Evolutionary conservation across 2,113 vertebrate genomes (phyloP).

Genomic region (Piaya cayana): DNA sequence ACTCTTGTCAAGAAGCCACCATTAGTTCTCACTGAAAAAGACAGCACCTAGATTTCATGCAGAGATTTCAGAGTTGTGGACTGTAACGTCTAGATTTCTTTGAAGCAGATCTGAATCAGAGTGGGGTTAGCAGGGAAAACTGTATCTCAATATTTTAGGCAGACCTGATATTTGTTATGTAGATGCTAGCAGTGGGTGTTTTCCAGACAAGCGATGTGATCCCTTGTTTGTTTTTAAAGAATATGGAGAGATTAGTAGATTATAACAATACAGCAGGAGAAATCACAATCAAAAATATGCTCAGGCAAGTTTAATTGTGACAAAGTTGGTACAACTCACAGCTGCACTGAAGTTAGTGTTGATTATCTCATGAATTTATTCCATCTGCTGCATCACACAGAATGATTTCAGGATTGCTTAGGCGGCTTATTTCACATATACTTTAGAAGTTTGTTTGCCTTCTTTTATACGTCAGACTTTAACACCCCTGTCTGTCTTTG

Average conservation of each 20-base stretch:
- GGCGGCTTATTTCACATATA: background rate
- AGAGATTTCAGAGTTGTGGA: background rate
- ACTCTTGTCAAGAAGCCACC: background rate
- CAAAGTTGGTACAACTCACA: background rate
- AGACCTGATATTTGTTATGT: background rate
- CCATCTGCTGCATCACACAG: background rate
- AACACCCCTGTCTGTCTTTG: conserved; percentile 46
- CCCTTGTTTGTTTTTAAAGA: background rate
- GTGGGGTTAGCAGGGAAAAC: background rate
- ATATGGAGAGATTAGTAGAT: background rate
- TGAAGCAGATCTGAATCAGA: background rate
- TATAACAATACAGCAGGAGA: background rate
- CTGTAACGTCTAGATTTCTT: background rate
- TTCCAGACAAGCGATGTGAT: background rate
- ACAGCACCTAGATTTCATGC: background rate
- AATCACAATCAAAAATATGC: background rate
- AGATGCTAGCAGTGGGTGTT: background rate
- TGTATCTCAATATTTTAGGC: background rate
- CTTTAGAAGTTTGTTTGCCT: background rate
- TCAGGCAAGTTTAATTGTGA: background rate
- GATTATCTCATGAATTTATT: background rate
- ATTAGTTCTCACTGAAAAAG: background rate
- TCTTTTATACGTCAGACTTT: background rate
- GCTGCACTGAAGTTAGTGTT: background rate
- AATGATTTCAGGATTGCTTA: background rate